Evolutionary conservation across 2,113 vertebrate species (phyloP).

Genomic region (Cephalopholis sonnerati): DNA sequence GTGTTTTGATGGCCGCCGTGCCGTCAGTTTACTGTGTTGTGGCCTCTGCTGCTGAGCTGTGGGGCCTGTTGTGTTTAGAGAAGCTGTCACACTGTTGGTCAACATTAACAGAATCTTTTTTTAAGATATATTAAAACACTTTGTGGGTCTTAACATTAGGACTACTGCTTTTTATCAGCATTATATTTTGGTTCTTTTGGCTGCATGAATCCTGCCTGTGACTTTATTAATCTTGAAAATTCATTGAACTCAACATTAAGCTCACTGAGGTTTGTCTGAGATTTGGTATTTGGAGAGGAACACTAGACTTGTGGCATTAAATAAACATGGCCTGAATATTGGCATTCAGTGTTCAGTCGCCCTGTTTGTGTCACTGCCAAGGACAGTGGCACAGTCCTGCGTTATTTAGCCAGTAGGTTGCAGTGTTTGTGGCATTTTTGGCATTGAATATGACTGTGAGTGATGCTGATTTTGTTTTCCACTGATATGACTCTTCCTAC

Average conservation of each 20-base stretch:
- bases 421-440: conserved; percentile 9
- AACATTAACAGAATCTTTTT: not conserved
- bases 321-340: conserved; percentile 7
- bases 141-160: not conserved
- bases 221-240: not conserved
- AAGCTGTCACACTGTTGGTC: not conserved
- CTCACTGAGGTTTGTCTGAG: not conserved
- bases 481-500: not conserved
- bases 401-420: not conserved
- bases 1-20: not conserved
- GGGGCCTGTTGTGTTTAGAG: not conserved
- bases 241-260: not conserved
- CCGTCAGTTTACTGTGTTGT: not conserved
- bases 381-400: not conserved
- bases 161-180: not conserved
- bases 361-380: not conserved
- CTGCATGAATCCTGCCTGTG: not conserved
- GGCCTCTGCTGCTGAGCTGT: not conserved
- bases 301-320: not conserved
- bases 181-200: not conserved
- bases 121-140: not conserved
- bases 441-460: not conserved
- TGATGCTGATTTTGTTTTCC: not conserved
- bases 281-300: not conserved
- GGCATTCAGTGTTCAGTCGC: not conserved